phyloP scores from a whole-genome alignment of 2,113 vertebrate genomes.

The Girardinichthys multiradiatus region DNA sequence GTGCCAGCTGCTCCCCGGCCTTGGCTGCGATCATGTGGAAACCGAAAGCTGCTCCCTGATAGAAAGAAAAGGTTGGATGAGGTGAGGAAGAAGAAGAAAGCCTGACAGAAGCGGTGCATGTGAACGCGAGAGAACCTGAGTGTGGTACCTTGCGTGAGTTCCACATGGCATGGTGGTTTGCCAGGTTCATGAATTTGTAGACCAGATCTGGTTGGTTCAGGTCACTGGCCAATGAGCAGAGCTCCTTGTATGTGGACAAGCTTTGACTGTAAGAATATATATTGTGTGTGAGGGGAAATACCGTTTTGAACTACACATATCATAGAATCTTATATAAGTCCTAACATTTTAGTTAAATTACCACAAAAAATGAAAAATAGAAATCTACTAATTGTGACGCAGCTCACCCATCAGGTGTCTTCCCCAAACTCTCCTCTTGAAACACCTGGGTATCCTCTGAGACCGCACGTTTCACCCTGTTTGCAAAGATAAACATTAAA shows the following conservation, averaged over 20 bases:
- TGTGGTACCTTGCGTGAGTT: slow-evolving; percentile 94
- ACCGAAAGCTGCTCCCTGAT: slow-evolving; percentile 96
- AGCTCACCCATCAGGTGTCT: slow-evolving; percentile 95
- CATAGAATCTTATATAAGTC: no score
- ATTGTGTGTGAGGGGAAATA: background rate
- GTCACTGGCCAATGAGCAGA: slow-evolving; percentile 96
- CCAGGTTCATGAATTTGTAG: slow-evolving; percentile 99
- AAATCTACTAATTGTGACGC: background rate
- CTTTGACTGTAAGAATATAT: slow-evolving; percentile 83
- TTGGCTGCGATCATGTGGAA: slow-evolving; percentile 96
- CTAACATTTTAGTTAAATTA: no score
- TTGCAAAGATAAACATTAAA: slow-evolving; percentile 42
- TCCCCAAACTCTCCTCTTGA: slow-evolving; percentile 90
- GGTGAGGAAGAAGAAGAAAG: background rate
- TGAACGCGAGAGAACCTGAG: background rate
- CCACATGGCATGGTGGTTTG: slow-evolving; percentile 99
- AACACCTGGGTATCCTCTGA: slow-evolving; percentile 95
- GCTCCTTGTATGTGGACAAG: slow-evolving; percentile 96
- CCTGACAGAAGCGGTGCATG: background rate
- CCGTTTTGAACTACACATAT: no score
- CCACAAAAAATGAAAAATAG: no score
- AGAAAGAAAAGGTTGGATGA: background rate
- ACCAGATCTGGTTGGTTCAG: slow-evolving; percentile 97
- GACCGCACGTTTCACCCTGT: slow-evolving; percentile 89
- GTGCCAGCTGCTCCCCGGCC: slow-evolving; percentile 94